Evolutionary conservation across 2,888 invertebrate species (phyloP).

Genomic region (Fragum sueziense): DNA sequence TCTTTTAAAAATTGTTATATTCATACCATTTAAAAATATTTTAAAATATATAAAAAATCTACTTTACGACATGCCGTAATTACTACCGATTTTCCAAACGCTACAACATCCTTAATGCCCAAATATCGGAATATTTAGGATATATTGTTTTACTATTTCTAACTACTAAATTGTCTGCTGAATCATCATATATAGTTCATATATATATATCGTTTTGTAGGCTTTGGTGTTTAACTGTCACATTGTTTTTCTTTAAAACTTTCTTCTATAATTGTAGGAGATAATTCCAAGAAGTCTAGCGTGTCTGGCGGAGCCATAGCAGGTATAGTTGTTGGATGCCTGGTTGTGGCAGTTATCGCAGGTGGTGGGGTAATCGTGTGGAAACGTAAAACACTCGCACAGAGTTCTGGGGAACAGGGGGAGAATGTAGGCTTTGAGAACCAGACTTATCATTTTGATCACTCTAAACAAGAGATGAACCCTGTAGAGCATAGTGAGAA

Average conservation of each 20-base stretch:
- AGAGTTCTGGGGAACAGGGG: background rate
- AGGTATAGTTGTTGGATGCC: conserved; percentile 4
- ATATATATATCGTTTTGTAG: too few species aligned
- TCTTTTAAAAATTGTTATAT: too few species aligned
- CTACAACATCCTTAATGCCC: too few species aligned
- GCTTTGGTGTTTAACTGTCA: too few species aligned
- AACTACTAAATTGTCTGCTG: too few species aligned
- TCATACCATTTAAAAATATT: too few species aligned
- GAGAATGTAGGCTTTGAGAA: background rate
- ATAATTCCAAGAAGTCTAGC: background rate
- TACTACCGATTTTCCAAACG: too few species aligned
- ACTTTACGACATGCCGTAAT: too few species aligned
- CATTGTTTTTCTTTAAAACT: background rate
- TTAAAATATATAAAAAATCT: too few species aligned
- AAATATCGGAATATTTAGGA: too few species aligned
- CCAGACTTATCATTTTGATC: conserved; percentile 3
- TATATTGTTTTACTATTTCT: too few species aligned
- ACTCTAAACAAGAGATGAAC: background rate
- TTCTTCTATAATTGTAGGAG: background rate
- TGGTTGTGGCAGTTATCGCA: background rate
- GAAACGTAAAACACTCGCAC: background rate
- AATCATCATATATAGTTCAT: too few species aligned
- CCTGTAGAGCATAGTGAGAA: background rate
- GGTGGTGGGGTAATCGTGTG: background rate
- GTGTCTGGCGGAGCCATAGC: conserved; percentile 15